A percentile compares a stretch with the other conserved stretches of the same genome.
phyloP scores from a whole-genome alignment of 2,797 vertebrate genomes.

The Neopelma chrysocephalum region DNA sequence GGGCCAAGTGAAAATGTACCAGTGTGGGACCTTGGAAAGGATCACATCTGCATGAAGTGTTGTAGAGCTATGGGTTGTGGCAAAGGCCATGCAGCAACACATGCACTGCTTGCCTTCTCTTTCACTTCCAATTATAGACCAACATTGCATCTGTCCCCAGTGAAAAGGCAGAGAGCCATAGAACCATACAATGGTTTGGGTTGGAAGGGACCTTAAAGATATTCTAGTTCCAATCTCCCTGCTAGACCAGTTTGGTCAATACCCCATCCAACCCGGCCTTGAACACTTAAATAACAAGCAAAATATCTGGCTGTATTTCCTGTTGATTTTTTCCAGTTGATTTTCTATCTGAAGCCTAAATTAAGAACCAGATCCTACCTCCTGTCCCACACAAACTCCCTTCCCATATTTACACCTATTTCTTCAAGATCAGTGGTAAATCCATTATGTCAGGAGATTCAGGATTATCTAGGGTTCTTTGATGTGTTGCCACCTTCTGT shows the following conservation, averaged over 20 bases:
- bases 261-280: neutral
- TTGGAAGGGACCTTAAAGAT: neutral
- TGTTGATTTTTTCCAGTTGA: neutral
- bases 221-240: neutral
- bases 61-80: neutral
- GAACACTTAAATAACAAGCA: neutral
- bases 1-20: neutral
- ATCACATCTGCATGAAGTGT: accelerated
- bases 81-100: neutral
- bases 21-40: neutral
- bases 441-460: neutral
- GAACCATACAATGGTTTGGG: neutral
- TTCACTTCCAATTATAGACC: neutral
- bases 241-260: neutral
- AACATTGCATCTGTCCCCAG: neutral
- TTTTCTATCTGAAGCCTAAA: neutral
- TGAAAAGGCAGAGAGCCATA: neutral
- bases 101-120: accelerated
- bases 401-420: neutral
- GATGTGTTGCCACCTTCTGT: neutral
- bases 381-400: accelerated
- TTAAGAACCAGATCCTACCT: neutral
- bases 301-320: neutral
- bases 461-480: neutral
- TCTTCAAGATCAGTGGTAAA: neutral